Conservation (phyloP, 2,888 invertebrate species). For the Meliscaeva auricollis region DNA sequence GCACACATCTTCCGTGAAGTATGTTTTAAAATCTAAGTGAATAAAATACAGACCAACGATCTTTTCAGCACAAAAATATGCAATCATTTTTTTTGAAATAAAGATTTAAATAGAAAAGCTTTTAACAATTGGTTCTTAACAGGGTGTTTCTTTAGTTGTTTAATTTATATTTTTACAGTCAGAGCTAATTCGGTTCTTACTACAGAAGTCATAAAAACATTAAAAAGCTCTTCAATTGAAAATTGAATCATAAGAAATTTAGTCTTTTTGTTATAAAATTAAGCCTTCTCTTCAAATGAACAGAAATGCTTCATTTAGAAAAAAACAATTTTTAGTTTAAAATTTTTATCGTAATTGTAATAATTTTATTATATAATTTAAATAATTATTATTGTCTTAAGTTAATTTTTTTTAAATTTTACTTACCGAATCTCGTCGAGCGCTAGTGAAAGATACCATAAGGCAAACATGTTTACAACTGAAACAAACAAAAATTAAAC, state of each 20-base stretch:
- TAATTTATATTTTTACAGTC: background rate
- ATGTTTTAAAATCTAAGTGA: no score
- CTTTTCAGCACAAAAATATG: conserved; percentile 8
- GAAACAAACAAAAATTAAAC: conserved; percentile 74
- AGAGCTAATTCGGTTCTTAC: no score
- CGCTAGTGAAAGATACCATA: conserved; percentile 83
- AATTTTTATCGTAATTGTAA: no score
- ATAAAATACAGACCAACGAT: no score
- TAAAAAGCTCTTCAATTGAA: no score
- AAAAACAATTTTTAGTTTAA: no score
- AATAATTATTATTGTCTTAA: background rate
- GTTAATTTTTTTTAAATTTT: background rate
- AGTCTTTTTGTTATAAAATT: no score
- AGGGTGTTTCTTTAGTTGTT: conserved; percentile 1
- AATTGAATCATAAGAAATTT: no score
- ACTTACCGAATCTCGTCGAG: conserved; percentile 83
- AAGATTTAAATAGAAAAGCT: background rate
- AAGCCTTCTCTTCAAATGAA: no score
- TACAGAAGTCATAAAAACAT: no score
- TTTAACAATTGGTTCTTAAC: background rate
- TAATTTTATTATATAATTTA: background rate
- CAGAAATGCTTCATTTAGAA: no score
- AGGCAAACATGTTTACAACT: conserved; percentile 82
- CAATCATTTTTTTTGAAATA: background rate
- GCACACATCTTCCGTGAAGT: no score